phyloP scores from a whole-genome alignment of 2,113 vertebrate species.

The Erinaceus europaeus region DNA sequence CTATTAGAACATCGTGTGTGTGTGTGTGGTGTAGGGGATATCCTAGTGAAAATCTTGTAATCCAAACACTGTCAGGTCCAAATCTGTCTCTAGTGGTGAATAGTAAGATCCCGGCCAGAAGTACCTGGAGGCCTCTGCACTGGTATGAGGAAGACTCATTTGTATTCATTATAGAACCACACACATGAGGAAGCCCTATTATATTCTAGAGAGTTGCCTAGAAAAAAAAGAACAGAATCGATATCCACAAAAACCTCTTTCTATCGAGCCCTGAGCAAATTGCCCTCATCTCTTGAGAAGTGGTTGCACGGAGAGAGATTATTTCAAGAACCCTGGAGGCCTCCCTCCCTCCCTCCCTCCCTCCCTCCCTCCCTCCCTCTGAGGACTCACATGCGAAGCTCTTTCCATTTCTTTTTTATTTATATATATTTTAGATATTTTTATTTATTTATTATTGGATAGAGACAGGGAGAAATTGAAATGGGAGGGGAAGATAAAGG shows the following conservation, averaged over 20 bases:
- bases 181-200: neutral
- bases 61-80: neutral
- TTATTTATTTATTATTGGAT: too few relatives aligned
- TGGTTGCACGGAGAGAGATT: slow-evolving; percentile 46
- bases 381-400: too few relatives aligned
- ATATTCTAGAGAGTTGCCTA: neutral
- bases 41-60: neutral
- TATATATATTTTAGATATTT: too few relatives aligned
- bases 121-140: neutral
- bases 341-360: neutral
- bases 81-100: neutral
- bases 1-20: neutral
- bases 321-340: slow-evolving; percentile 15
- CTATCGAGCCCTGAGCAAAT: neutral
- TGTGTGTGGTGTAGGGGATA: neutral
- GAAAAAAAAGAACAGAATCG: neutral
- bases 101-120: neutral
- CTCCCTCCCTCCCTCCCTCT: too few relatives aligned
- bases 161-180: neutral
- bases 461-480: too few relatives aligned
- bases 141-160: neutral
- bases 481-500: too few relatives aligned
- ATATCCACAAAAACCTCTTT: neutral
- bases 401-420: too few relatives aligned
- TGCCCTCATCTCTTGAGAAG: slow-evolving; percentile 36